A percentile compares a stretch with the other conserved stretches of the same genome.
phyloP scores from a whole-genome alignment of 2,797 vertebrate species.

The Bradypodion pumilum region DNA sequence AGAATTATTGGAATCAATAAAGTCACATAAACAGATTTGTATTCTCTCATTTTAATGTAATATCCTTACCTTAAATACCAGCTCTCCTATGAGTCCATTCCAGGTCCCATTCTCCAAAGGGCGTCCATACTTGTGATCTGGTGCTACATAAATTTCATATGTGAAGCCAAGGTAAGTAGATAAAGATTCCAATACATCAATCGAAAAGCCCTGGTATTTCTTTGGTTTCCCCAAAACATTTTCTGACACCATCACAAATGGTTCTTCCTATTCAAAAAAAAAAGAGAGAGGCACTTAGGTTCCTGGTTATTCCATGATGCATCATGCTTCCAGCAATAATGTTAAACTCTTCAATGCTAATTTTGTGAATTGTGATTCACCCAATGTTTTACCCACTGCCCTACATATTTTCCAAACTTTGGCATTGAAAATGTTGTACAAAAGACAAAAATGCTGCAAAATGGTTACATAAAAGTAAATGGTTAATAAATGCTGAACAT shows the following conservation, averaged over 20 bases:
- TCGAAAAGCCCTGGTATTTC: conserved; percentile 97
- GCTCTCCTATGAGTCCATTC: conserved; percentile 96
- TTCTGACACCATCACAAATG: conserved; percentile 99
- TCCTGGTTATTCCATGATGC: conserved; percentile 21
- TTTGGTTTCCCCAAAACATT: conserved; percentile 98
- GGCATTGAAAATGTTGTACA: neutral
- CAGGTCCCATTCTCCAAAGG: conserved; percentile 92
- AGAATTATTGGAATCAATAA: neutral
- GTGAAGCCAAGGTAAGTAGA: conserved; percentile 97
- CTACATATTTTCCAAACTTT: neutral
- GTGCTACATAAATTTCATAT: conserved; percentile 95
- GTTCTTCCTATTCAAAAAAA: conserved; percentile 87
- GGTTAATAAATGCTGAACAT: conserved; percentile 37
- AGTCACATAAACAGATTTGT: neutral
- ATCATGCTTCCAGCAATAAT: neutral
- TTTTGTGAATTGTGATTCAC: neutral
- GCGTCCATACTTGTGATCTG: conserved; percentile 96
- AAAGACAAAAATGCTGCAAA: conserved; percentile 3
- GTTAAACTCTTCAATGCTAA: conserved; percentile 8
- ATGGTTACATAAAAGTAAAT: conserved; percentile 46
- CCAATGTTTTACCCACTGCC: too few relatives aligned
- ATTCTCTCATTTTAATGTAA: neutral
- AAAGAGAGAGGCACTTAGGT: conserved; percentile 26
- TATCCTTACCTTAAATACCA: conserved; percentile 92
- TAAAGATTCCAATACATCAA: conserved; percentile 94